Evolutionary conservation across 2,797 vertebrate genomes (phyloP).

Genomic region (Botia almorhae): DNA sequence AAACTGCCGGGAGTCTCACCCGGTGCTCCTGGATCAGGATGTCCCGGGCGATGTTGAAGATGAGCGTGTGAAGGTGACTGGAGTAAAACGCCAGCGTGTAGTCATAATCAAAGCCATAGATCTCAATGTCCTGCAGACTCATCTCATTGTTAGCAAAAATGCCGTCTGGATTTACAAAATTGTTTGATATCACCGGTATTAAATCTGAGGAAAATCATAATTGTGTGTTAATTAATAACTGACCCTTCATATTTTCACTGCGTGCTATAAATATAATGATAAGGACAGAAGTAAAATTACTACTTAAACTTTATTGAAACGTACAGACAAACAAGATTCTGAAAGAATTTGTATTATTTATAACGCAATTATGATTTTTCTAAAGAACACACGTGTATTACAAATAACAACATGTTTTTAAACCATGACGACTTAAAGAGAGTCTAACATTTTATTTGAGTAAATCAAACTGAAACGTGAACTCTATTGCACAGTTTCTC

Average conservation of each 20-base stretch:
- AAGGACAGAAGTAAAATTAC: background rate
- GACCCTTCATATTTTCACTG: background rate
- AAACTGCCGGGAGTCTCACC: constrained; percentile 74
- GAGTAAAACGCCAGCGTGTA: constrained; percentile 98
- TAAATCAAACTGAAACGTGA: no score
- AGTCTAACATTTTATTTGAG: no score
- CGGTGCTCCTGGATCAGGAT: constrained; percentile 93
- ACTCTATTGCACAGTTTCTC: no score
- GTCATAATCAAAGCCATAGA: constrained; percentile 98
- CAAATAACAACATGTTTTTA: no score
- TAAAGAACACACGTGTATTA: no score
- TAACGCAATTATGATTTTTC: no score
- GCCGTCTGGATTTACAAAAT: constrained; percentile 88
- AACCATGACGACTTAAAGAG: no score
- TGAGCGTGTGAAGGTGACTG: constrained; percentile 91
- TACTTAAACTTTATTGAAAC: background rate
- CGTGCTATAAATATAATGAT: background rate
- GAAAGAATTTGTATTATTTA: no score
- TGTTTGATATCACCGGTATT: constrained; percentile 83
- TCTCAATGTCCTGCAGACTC: constrained; percentile 92
- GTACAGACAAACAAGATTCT: no score
- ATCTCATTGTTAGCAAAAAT: constrained; percentile 99
- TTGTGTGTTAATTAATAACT: constrained; percentile 8
- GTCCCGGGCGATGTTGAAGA: constrained; percentile 94
- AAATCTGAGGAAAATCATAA: constrained; percentile 70